phyloP scores from a whole-genome alignment of 1,140 invertebrate genomes.

The Drosophila sturtevanti region DNA sequence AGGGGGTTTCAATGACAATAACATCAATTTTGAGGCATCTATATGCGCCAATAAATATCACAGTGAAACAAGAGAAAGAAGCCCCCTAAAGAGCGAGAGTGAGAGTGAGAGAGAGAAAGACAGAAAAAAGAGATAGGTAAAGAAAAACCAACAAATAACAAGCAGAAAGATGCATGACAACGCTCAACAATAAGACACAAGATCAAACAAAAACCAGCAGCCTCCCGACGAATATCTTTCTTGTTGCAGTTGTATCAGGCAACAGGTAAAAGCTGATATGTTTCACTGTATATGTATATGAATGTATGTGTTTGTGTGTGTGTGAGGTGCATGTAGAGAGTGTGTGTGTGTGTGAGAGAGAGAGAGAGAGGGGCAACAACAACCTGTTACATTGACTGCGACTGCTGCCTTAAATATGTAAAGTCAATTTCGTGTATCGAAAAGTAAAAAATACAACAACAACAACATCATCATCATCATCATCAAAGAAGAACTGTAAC shows the following conservation, averaged over 20 bases:
- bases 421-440: constrained; percentile 73
- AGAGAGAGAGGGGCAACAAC: constrained; percentile 31
- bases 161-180: constrained; percentile 63
- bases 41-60: constrained; percentile 79
- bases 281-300: background rate
- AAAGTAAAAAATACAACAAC: constrained; percentile 24
- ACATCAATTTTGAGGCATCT: constrained; percentile 80
- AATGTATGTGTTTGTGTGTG: background rate
- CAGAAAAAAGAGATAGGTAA: background rate
- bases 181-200: constrained; percentile 63
- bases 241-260: constrained; percentile 17
- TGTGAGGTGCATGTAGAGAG: constrained; percentile 19
- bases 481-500: constrained; percentile 51
- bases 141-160: constrained; percentile 57
- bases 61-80: constrained; percentile 49
- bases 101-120: constrained; percentile 15
- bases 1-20: constrained; percentile 71
- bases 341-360: constrained; percentile 22
- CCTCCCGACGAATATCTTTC: constrained; percentile 32
- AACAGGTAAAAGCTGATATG: constrained; percentile 55
- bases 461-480: background rate
- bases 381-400: constrained; percentile 68
- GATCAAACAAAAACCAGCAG: constrained; percentile 62
- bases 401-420: constrained; percentile 69
- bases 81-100: constrained; percentile 14